Conservation (phyloP, 1,140 invertebrate genomes). For the Fopius arisanus region DNA sequence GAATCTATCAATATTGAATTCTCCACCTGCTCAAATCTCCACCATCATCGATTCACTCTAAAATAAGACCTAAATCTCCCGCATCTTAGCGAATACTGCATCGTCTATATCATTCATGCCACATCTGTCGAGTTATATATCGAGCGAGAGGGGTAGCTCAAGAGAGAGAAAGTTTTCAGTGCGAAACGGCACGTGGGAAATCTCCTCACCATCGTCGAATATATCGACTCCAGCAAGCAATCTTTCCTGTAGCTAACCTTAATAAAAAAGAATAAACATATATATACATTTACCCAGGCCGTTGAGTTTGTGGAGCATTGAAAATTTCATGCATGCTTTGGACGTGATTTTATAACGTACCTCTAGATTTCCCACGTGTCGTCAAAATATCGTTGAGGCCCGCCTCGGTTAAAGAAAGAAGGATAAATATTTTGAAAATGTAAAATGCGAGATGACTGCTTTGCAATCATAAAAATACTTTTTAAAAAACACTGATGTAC, state of each 20-base stretch:
- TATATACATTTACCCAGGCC: neutral
- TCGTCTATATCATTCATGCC: conserved; percentile 13
- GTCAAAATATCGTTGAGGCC: neutral
- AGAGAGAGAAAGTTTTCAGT: conserved; percentile 16
- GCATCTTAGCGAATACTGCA: neutral
- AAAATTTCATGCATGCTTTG: conserved; percentile 24
- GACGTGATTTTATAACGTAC: conserved; percentile 19
- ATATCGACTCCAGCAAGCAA: conserved; percentile 18
- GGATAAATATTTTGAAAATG: neutral
- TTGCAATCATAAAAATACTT: neutral
- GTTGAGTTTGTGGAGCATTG: conserved; percentile 17
- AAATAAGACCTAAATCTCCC: neutral
- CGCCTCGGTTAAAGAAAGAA: neutral
- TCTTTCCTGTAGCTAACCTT: neutral
- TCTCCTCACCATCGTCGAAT: conserved; percentile 14
- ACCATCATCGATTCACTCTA: neutral
- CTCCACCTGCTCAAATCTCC: too few species aligned
- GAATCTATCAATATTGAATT: neutral
- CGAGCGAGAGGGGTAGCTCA: neutral
- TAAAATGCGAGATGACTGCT: neutral
- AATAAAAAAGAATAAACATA: neutral
- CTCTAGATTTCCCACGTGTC: conserved; percentile 17
- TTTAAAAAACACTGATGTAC: neutral
- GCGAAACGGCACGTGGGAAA: conserved; percentile 23
- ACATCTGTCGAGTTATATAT: neutral